A percentile compares a stretch with the other conserved stretches of the same genome.
Evolutionary conservation across 2,888 invertebrate species (phyloP).

Genomic region (Idaea dimidiata): DNA sequence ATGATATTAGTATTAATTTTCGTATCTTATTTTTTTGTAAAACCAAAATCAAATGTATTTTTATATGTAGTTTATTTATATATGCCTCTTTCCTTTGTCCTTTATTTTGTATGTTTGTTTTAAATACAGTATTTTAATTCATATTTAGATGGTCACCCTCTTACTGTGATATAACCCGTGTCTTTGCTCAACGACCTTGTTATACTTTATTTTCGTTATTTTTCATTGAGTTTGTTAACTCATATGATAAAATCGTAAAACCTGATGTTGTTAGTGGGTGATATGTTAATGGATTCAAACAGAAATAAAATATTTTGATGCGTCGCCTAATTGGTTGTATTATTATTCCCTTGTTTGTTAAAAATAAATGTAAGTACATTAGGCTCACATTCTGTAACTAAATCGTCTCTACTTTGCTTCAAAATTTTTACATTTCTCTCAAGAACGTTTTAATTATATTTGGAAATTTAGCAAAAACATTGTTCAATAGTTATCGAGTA

Average conservation of each 20-base stretch:
- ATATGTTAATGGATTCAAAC: background rate
- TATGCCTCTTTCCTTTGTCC: background rate
- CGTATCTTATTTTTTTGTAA: too few relatives aligned
- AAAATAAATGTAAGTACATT: background rate
- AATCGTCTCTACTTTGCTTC: too few relatives aligned
- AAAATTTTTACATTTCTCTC: too few relatives aligned
- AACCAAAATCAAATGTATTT: background rate
- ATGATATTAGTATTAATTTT: too few relatives aligned
- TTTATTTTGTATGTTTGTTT: background rate
- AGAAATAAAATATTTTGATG: background rate
- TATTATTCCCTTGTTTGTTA: background rate
- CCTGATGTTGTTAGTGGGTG: background rate
- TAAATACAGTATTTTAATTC: background rate
- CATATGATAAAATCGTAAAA: background rate
- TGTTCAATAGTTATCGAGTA: too few relatives aligned
- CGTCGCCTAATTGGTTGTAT: background rate
- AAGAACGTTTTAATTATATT: too few relatives aligned
- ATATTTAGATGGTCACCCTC: background rate
- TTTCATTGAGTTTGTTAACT: background rate
- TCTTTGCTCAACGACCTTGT: background rate
- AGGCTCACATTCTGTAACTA: too few relatives aligned
- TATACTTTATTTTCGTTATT: background rate
- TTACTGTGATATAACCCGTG: background rate
- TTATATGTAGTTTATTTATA: background rate
- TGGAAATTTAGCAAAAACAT: too few relatives aligned